Percentiles rank a stretch among this genome's conserved stretches.
These are phyloP conservation scores for Lithobates sylvaticus DNA, from an alignment of 2,797 vertebrate species.

Conservation along the genomic window DNA sequence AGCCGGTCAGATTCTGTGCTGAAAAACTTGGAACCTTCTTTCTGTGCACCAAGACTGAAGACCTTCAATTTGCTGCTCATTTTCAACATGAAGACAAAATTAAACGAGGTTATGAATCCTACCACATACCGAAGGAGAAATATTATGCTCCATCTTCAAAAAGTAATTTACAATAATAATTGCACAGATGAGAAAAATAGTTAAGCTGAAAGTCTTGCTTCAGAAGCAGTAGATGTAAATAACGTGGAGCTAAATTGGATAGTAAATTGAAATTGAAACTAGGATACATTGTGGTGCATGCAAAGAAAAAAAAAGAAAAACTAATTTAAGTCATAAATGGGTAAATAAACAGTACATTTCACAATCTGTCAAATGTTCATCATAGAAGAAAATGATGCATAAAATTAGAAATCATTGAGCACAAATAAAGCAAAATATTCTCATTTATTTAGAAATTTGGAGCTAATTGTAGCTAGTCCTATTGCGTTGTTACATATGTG, in stretches of 20 bases:
- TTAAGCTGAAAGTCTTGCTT: slow-evolving; percentile 55
- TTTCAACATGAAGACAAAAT: slow-evolving; percentile 43
- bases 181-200: slow-evolving; percentile 54
- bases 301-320: slow-evolving; percentile 14
- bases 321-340: slow-evolving; percentile 51
- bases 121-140: slow-evolving; percentile 4
- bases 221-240: slow-evolving; percentile 55
- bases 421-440: slow-evolving; percentile 33
- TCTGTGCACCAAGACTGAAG: neutral
- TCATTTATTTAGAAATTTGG: slow-evolving; percentile 14
- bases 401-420: slow-evolving; percentile 47
- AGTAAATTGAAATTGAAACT: slow-evolving; percentile 57
- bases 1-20: neutral
- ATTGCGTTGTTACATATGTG: neutral
- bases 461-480: slow-evolving; percentile 5
- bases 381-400: slow-evolving; percentile 42
- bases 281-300: slow-evolving; percentile 41
- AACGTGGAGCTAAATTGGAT: slow-evolving; percentile 50
- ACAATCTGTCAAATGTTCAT: slow-evolving; percentile 53
- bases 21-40: neutral
- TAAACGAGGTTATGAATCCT: slow-evolving; percentile 24
- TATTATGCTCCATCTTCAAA: slow-evolving; percentile 35
- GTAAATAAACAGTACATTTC: slow-evolving; percentile 47
- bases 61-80: slow-evolving; percentile 31
- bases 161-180: slow-evolving; percentile 61